Evolutionary conservation across 2,797 vertebrate genomes (phyloP).

Genomic region (Siniperca scherzeri): DNA sequence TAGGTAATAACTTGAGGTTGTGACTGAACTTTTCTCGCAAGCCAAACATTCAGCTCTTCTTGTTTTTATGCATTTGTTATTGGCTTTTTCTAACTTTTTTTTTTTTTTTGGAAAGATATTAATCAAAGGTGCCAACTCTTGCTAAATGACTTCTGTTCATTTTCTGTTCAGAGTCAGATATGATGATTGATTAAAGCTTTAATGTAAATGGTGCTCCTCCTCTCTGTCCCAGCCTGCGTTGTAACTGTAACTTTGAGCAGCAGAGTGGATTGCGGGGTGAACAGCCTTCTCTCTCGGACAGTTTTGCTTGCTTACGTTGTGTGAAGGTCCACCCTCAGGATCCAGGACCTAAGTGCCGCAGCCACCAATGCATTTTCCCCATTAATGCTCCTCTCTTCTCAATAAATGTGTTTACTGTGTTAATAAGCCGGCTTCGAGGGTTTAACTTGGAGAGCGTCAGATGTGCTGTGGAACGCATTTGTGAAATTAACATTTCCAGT

Average conservation of each 20-base stretch:
- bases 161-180: constrained; percentile 51
- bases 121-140: constrained; percentile 76
- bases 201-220: constrained; percentile 77
- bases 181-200: constrained; percentile 78
- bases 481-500: constrained; percentile 41
- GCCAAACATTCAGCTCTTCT: constrained; percentile 51
- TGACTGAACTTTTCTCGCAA: constrained; percentile 41
- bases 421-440: constrained; percentile 54
- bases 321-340: constrained; percentile 77
- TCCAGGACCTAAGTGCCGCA: constrained; percentile 77
- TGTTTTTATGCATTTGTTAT: constrained; percentile 61
- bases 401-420: constrained; percentile 84
- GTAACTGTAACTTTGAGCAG: constrained; percentile 48
- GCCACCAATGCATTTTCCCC: constrained; percentile 71
- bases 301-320: constrained; percentile 68
- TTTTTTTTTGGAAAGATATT: constrained; percentile 23
- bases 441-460: constrained; percentile 50
- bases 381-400: constrained; percentile 72
- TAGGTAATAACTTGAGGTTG: constrained; percentile 24
- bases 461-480: constrained; percentile 37
- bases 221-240: constrained; percentile 69
- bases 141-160: constrained; percentile 47
- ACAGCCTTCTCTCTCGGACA: constrained; percentile 38
- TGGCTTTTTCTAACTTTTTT: constrained; percentile 56
- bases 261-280: constrained; percentile 39